These are phyloP conservation scores for Mirounga angustirostris DNA, from an alignment of 2,113 vertebrate genomes.

Conservation along the genomic window DNA sequence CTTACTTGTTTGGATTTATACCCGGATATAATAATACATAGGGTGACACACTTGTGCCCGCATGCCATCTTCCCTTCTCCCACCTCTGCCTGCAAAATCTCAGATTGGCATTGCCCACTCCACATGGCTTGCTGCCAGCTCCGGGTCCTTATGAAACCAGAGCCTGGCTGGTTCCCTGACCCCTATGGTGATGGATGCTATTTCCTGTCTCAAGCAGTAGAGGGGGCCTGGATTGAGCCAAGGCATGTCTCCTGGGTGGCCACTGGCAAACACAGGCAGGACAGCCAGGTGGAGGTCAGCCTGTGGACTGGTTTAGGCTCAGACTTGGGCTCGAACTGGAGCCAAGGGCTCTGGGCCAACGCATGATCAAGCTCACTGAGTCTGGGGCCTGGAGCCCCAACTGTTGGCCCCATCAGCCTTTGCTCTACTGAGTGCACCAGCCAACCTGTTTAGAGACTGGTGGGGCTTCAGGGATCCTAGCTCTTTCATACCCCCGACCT, in stretches of 20 bases:
- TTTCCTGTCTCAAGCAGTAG: not conserved
- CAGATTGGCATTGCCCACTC: not conserved
- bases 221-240: not conserved
- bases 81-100: not conserved
- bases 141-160: not conserved
- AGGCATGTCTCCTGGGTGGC: conserved; percentile 14
- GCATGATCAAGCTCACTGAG: not conserved
- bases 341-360: conserved; percentile 12
- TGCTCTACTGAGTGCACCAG: not conserved
- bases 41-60: not conserved
- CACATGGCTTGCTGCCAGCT: conserved; percentile 25
- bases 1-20: not conserved
- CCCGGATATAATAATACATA: not conserved
- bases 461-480: not conserved
- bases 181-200: not conserved
- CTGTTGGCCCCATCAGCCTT: not conserved
- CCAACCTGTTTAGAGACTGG: conserved; percentile 16
- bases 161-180: not conserved
- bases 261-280: not conserved
- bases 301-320: conserved; percentile 9
- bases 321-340: not conserved
- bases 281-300: not conserved
- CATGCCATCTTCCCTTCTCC: not conserved
- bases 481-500: not conserved
- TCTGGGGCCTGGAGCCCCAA: not conserved